These are phyloP conservation scores for Penelope pileata DNA, from an alignment of 2,113 vertebrate genomes.

Conservation along the genomic window DNA sequence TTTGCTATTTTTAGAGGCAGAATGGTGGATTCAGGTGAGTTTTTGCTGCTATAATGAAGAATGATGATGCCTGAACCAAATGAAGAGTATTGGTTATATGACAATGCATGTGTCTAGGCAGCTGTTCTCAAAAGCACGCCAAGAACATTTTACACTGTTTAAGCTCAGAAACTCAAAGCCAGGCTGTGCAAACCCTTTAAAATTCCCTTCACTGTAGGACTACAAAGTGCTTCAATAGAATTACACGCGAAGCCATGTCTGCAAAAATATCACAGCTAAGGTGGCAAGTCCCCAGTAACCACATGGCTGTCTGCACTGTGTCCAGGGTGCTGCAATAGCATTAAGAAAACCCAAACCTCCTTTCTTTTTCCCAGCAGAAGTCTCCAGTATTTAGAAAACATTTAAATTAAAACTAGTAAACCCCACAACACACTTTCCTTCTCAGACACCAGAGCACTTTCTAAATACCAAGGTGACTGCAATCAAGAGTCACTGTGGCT, in stretches of 20 bases:
- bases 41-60: not conserved
- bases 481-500: not conserved
- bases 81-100: not conserved
- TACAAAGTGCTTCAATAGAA: not conserved
- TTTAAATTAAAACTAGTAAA: not conserved
- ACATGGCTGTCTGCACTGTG: not conserved
- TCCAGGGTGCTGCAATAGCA: not conserved
- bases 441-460: slow-evolving; percentile 10
- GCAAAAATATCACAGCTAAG: not conserved
- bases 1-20: not conserved
- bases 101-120: slow-evolving; percentile 15
- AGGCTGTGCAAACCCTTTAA: not conserved
- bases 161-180: slow-evolving; percentile 12
- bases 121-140: slow-evolving; percentile 10
- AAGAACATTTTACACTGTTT: slow-evolving; percentile 29
- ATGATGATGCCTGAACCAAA: not conserved
- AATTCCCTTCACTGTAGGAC: not conserved
- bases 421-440: not conserved
- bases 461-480: slow-evolving; percentile 22
- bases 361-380: not conserved
- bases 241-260: not conserved
- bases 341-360: not conserved
- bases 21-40: not conserved
- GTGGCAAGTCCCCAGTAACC: not conserved
- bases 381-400: not conserved